Evolutionary conservation across 1,140 invertebrate genomes (phyloP), one percentile per base, ranked within the genome.

Genomic region (Cydia fagiglandana): DNA sequence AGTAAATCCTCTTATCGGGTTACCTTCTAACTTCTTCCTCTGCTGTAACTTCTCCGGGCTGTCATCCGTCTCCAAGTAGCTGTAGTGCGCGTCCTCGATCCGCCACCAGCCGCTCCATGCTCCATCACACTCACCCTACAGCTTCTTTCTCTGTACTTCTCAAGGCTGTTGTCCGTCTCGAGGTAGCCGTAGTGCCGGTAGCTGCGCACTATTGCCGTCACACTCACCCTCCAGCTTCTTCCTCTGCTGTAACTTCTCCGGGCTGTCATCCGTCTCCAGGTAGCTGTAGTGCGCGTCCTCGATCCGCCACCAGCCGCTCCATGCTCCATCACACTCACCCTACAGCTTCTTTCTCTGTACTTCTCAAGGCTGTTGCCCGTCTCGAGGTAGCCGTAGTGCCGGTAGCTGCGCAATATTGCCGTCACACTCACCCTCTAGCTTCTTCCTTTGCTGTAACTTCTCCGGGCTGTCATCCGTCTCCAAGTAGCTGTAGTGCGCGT

Each of bases 311-410:
- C 78, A 95, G 87, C 81, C 93, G 92, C 74, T 95, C 41, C 41
- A 45, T 45, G 10, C 41, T 45, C 41, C 5, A 12, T 41, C 7
- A 12, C 10, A 45, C 41, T 45, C 41, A 12, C 10, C 41, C 12
- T 45, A 9, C 12, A 45, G 41, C 41, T 45, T 45, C 41, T 13
- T 94, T 79, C 96, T 94, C 80, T 96, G 94, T 97, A 88, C 86
- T 97, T 97, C 53, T 95, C 93, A 7, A 95, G 95, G 86, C 95
- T 96, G 77, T 96, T 96, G 80, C 97, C 96, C n/a, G 94, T 95
- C 83, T 97, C 95, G 66, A 97, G 90, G 91, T 96, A 97, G 76
- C 93, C 94, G 89, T 96, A 94, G 92, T 97, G 96, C 24, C 24
- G 24, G 24, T 0, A 24, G 24, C 24, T 24, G 24, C 24, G 24